Percentiles rank a stretch among this genome's conserved stretches.
phyloP scores from a whole-genome alignment of 2,113 vertebrate species.

The Protomyctophum bolini region DNA sequence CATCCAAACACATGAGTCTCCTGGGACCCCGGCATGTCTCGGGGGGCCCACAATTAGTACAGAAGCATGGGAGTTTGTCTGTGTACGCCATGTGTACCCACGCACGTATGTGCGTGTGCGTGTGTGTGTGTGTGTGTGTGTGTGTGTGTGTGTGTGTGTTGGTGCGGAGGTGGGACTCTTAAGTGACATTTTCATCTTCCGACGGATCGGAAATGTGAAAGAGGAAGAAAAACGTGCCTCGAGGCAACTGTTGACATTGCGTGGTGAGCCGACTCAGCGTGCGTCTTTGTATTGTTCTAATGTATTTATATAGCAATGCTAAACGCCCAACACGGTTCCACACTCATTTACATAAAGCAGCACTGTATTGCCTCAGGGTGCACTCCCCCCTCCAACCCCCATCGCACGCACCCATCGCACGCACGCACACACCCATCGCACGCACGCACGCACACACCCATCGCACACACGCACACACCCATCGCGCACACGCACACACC shows the following conservation, averaged over 20 bases:
- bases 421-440: conserved; percentile 18
- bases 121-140: conserved; percentile 26
- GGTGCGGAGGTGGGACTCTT: conserved; percentile 61
- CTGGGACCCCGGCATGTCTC: conserved; percentile 75
- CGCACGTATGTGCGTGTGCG: neutral
- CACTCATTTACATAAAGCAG: conserved; percentile 94
- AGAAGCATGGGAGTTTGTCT: conserved; percentile 54
- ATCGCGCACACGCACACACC: no score
- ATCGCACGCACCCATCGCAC: conserved; percentile 25
- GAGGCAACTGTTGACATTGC: conserved; percentile 91
- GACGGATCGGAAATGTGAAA: conserved; percentile 71
- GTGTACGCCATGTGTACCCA: no score
- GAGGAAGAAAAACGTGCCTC: conserved; percentile 80
- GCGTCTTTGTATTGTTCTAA: conserved; percentile 68
- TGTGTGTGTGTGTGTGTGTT: conserved; percentile 29
- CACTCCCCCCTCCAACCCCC: no score
- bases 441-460: conserved; percentile 20
- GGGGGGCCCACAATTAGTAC: conserved; percentile 88
- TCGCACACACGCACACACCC: no score
- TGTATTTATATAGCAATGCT: conserved; percentile 83
- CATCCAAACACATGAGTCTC: conserved; percentile 70
- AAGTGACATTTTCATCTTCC: conserved; percentile 86
- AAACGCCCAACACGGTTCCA: conserved; percentile 89
- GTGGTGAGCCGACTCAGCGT: conserved; percentile 73
- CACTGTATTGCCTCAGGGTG: conserved; percentile 87